Conservation (phyloP, 1,140 invertebrate genomes). For the Helicoverpa zea region DNA sequence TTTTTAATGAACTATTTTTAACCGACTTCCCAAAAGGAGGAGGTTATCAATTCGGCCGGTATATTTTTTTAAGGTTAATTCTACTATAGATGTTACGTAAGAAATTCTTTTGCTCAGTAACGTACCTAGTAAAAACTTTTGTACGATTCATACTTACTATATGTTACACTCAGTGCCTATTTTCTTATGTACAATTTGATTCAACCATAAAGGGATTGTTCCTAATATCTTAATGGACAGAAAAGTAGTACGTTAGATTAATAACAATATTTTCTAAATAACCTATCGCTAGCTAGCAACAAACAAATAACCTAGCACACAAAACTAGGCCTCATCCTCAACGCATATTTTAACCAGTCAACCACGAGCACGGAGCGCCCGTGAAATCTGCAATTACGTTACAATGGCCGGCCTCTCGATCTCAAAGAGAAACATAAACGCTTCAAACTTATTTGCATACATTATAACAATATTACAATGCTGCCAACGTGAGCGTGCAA, state of each 20-base stretch:
- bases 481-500: conserved; percentile 30
- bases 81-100: no score
- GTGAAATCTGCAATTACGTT: conserved; percentile 40
- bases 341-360: not conserved
- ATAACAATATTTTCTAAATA: not conserved
- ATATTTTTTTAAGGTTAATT: not conserved
- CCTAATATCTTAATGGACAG: no score
- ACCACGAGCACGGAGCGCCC: conserved; percentile 2
- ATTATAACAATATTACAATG: conserved; percentile 44
- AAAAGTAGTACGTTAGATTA: no score
- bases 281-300: not conserved
- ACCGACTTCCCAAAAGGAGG: no score
- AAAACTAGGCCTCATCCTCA: not conserved
- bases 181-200: no score
- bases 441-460: conserved; percentile 57
- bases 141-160: no score
- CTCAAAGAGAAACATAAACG: conserved; percentile 49
- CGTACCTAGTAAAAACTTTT: no score
- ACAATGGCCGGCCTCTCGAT: conserved; percentile 31
- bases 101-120: no score
- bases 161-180: no score
- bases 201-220: no score
- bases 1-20: not conserved
- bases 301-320: not conserved
- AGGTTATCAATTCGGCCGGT: no score